Percentiles rank a stretch among this genome's conserved stretches.
Conservation (phyloP, 2,888 invertebrate genomes). For the Papilio demoleus region DNA sequence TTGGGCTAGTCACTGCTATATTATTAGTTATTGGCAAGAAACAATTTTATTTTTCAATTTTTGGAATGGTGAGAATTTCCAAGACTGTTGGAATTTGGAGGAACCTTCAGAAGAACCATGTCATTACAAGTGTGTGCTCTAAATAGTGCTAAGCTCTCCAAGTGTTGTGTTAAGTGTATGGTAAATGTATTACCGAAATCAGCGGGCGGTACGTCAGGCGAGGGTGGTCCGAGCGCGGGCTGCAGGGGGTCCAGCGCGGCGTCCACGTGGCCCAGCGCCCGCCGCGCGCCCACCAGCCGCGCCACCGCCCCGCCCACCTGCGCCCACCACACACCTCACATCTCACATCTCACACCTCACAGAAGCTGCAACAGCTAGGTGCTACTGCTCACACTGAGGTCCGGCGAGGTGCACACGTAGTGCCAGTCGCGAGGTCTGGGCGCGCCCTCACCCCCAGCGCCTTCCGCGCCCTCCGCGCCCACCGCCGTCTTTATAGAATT, state of each 20-base stretch:
- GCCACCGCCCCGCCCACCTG: constrained; percentile 78
- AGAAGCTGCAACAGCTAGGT: neutral
- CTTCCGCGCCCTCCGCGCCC: constrained; percentile 68
- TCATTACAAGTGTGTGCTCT: too few species aligned
- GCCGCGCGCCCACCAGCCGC: constrained; percentile 80
- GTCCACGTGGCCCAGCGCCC: constrained; percentile 84
- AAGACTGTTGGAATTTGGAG: too few species aligned
- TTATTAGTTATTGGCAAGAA: too few species aligned
- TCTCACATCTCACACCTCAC: neutral
- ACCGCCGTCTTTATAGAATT: constrained; percentile 89
- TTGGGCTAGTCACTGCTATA: too few species aligned
- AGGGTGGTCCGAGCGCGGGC: constrained; percentile 49
- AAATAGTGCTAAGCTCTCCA: too few species aligned
- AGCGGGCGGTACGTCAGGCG: constrained; percentile 50
- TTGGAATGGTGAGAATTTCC: too few species aligned
- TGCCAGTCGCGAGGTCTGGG: constrained; percentile 69
- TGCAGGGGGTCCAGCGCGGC: constrained; percentile 85
- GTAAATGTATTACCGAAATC: constrained; percentile 68
- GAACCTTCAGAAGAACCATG: too few species aligned
- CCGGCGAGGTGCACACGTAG: constrained; percentile 64
- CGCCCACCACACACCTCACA: neutral
- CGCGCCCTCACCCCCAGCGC: constrained; percentile 58
- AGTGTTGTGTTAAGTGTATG: too few species aligned
- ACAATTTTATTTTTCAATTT: too few species aligned
- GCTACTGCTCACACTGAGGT: constrained; percentile 59